Conservation (phyloP, 2,888 invertebrate genomes). For the Alcis repandata region DNA sequence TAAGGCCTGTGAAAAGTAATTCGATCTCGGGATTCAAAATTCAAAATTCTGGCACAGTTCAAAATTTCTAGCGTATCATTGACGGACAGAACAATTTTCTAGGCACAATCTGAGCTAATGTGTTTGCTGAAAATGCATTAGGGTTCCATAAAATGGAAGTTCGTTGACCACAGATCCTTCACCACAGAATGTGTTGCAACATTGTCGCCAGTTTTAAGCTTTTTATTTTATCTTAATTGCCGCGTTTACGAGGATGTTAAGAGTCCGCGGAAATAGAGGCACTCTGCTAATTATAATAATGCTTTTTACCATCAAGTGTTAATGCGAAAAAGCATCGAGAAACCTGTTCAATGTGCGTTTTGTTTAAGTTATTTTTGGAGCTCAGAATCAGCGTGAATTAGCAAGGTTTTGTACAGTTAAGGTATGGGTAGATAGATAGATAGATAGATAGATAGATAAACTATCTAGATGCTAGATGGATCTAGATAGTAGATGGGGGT, state of each 20-base stretch:
- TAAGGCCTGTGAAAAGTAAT: too few species aligned
- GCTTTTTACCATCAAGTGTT: neutral
- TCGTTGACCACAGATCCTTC: neutral
- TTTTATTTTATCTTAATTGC: slow-evolving; percentile 42
- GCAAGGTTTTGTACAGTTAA: too few species aligned
- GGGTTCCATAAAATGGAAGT: neutral
- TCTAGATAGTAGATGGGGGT: neutral
- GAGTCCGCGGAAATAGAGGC: slow-evolving; percentile 14
- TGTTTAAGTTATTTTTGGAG: neutral
- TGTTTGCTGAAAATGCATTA: neutral
- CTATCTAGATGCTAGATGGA: too few species aligned
- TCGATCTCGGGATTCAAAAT: too few species aligned
- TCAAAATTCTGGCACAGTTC: too few species aligned
- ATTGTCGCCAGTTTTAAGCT: slow-evolving; percentile 36
- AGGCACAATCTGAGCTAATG: neutral
- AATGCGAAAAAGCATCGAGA: neutral
- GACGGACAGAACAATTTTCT: neutral
- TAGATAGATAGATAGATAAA: too few species aligned
- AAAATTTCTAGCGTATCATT: neutral
- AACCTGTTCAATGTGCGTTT: neutral
- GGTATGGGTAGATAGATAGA: too few species aligned
- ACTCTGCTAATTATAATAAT: slow-evolving; percentile 26
- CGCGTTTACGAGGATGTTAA: slow-evolving; percentile 22
- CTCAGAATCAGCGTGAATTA: too few species aligned
- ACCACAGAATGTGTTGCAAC: slow-evolving; percentile 19